phyloP scores from a whole-genome alignment of 2,113 vertebrate species.

The Cyanoderma ruficeps region DNA sequence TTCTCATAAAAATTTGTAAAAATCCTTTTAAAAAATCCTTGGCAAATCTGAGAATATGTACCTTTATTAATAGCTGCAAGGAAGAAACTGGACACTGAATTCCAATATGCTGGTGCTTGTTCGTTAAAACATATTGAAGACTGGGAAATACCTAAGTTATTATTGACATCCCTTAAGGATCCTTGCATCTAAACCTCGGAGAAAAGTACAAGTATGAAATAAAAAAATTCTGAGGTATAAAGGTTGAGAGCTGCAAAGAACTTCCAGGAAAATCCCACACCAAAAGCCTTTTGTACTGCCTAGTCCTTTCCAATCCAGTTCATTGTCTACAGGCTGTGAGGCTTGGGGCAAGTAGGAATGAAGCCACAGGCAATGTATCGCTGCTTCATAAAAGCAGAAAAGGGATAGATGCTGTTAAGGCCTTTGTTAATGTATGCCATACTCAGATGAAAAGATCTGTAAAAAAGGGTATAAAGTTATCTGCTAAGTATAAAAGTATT shows the following conservation, averaged over 20 bases:
- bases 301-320: not conserved
- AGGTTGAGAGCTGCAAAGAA: not conserved
- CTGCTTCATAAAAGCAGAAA: not conserved
- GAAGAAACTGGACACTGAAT: not conserved
- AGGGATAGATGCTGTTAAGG: not conserved
- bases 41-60: not conserved
- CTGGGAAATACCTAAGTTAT: not conserved
- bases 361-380: rapidly evolving
- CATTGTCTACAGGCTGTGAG: not conserved
- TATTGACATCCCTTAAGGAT: not conserved
- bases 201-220: not conserved
- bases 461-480: not conserved
- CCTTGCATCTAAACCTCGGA: not conserved
- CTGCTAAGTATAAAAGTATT: not conserved
- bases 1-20: not conserved
- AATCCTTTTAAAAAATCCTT: not conserved
- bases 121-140: not conserved
- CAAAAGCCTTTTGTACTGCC: not conserved
- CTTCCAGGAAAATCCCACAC: not conserved
- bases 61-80: not conserved
- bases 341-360: not conserved
- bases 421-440: not conserved
- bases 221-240: rapidly evolving
- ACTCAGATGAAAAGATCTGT: not conserved
- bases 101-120: not conserved